Evolutionary conservation across 1,140 invertebrate species (phyloP).

Genomic region (Caenorhabditis briggsae): DNA sequence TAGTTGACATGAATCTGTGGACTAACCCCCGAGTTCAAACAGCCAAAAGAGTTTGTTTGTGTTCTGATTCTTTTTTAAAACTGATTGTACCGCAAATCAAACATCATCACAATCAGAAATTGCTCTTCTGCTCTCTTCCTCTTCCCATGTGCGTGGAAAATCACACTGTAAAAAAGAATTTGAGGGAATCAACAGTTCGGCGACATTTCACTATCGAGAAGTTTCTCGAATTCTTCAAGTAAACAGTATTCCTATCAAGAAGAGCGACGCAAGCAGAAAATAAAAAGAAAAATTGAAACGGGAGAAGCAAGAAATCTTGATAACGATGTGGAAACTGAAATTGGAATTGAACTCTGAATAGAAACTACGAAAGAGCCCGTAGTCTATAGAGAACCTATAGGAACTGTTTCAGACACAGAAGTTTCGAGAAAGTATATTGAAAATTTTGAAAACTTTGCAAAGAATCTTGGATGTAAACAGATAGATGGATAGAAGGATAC

Average conservation of each 20-base stretch:
- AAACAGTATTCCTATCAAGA: neutral
- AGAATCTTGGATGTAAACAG: too few relatives aligned
- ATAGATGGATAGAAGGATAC: too few relatives aligned
- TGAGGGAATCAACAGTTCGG: constrained; percentile 11
- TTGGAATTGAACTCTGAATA: constrained; percentile 15
- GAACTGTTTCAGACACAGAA: too few relatives aligned
- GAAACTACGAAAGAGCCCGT: neutral
- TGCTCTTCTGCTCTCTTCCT: constrained; percentile 21
- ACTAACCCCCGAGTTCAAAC: too few relatives aligned
- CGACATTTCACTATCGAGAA: neutral
- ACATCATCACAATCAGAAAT: neutral
- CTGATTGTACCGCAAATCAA: neutral
- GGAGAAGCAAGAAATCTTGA: neutral
- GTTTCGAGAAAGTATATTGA: too few relatives aligned
- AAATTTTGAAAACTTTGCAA: too few relatives aligned
- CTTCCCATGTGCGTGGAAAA: neutral
- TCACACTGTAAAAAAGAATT: constrained; percentile 24
- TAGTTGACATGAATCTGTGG: too few relatives aligned
- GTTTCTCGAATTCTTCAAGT: neutral
- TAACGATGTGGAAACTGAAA: neutral
- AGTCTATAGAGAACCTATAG: neutral
- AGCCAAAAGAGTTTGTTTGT: neutral
- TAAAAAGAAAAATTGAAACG: neutral
- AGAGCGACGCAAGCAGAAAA: neutral
- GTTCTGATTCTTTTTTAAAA: neutral